These are phyloP conservation scores for Psococerastis gibbosa DNA, from an alignment of 2,888 invertebrate genomes.

Conservation along the genomic window DNA sequence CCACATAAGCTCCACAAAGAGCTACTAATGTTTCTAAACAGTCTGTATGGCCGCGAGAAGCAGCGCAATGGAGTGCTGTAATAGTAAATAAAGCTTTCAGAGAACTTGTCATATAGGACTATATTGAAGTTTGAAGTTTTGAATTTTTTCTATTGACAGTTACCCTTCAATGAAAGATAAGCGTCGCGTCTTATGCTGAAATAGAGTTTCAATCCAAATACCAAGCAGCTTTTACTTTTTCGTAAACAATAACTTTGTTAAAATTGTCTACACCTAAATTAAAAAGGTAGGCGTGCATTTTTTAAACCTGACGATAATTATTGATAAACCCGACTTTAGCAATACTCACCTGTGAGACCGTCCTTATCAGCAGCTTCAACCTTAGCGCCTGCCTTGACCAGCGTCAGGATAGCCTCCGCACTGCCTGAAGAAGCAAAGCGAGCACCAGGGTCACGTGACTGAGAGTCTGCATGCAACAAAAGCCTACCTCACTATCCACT, in stretches of 20 bases:
- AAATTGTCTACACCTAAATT: too few species aligned
- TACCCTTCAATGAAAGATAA: too few species aligned
- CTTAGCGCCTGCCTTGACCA: slow-evolving; percentile 72
- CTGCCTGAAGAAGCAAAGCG: slow-evolving; percentile 37
- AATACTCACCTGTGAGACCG: slow-evolving; percentile 55
- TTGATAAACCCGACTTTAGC: too few species aligned
- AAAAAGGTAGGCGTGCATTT: too few species aligned
- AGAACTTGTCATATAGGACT: background rate
- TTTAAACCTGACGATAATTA: too few species aligned
- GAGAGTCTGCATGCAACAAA: slow-evolving; percentile 10
- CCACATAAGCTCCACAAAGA: slow-evolving; percentile 72
- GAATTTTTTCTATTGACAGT: too few species aligned
- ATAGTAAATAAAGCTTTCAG: too few species aligned
- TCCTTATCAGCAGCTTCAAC: slow-evolving; percentile 76
- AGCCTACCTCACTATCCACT: slow-evolving; percentile 8
- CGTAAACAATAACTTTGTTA: too few species aligned
- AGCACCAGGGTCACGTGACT: slow-evolving; percentile 11
- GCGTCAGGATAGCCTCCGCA: slow-evolving; percentile 70
- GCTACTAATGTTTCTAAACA: slow-evolving; percentile 77
- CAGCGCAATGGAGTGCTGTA: slow-evolving; percentile 82
- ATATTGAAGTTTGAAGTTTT: too few species aligned
- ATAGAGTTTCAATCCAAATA: too few species aligned
- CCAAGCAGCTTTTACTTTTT: too few species aligned
- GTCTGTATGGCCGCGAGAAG: slow-evolving; percentile 85
- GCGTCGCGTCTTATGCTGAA: too few species aligned